These are phyloP conservation scores for Parambassis ranga DNA, from an alignment of 2,797 vertebrate species.

Conservation along the genomic window DNA sequence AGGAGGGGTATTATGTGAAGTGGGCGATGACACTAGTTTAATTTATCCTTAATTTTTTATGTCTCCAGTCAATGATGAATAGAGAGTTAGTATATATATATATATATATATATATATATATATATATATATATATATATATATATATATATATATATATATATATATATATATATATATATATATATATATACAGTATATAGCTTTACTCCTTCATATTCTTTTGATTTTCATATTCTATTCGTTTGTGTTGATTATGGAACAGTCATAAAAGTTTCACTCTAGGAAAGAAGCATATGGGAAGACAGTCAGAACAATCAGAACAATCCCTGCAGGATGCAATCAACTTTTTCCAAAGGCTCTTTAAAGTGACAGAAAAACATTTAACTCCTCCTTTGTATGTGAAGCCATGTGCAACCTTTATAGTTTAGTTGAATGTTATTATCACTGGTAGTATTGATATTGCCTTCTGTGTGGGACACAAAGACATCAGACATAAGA, in stretches of 20 bases:
- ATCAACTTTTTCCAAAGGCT: background rate
- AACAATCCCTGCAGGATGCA: no score
- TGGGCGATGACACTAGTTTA: conserved; percentile 23
- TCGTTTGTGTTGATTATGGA: conserved; percentile 38
- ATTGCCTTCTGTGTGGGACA: background rate
- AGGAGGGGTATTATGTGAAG: conserved; percentile 10
- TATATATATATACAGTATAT: no score
- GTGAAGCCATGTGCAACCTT: no score
- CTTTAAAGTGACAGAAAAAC: no score
- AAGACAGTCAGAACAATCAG: no score
- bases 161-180: no score
- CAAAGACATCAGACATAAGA: background rate
- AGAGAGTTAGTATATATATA: no score
- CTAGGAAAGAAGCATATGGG: background rate
- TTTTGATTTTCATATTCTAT: no score
- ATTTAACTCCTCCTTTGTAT: accelerated
- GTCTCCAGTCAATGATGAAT: background rate
- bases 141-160: no score
- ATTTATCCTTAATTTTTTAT: background rate
- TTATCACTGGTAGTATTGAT: background rate
- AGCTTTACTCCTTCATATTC: no score
- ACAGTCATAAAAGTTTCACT: conserved; percentile 26
- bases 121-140: no score
- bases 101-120: no score
- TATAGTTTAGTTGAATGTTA: background rate